phyloP scores from a whole-genome alignment of 2,797 vertebrate species.

The Vespertilio murinus region DNA sequence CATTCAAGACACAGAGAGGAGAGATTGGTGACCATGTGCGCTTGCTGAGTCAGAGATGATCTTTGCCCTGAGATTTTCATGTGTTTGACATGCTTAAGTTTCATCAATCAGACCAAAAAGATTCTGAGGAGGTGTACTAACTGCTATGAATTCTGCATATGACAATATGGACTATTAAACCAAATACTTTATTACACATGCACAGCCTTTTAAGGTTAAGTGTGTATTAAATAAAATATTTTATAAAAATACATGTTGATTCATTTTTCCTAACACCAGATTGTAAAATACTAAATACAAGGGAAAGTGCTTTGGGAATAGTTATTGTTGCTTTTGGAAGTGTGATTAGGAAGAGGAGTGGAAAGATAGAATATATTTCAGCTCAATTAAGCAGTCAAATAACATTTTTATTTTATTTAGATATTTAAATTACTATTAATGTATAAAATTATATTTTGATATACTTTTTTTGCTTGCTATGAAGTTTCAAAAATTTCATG shows the following conservation, averaged over 20 bases:
- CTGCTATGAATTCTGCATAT: neutral
- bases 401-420: slow-evolving; percentile 5
- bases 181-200: neutral
- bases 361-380: slow-evolving; percentile 45
- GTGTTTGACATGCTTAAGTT: neutral
- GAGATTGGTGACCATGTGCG: neutral
- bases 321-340: slow-evolving; percentile 40
- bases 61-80: neutral
- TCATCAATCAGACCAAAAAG: neutral
- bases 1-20: neutral
- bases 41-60: neutral
- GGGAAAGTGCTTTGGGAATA: neutral
- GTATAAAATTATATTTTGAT: neutral
- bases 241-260: neutral
- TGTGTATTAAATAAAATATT: slow-evolving; percentile 35
- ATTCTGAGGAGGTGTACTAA: neutral
- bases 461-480: neutral
- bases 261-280: neutral
- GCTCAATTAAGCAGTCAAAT: neutral
- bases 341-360: neutral
- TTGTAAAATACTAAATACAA: slow-evolving; percentile 30
- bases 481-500: neutral
- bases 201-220: neutral
- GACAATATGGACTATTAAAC: neutral
- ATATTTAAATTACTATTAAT: slow-evolving; percentile 18